A percentile compares a stretch with the other conserved stretches of the same genome.
Conservation (phyloP, 2,113 vertebrate genomes). For the Notechis scutatus region DNA sequence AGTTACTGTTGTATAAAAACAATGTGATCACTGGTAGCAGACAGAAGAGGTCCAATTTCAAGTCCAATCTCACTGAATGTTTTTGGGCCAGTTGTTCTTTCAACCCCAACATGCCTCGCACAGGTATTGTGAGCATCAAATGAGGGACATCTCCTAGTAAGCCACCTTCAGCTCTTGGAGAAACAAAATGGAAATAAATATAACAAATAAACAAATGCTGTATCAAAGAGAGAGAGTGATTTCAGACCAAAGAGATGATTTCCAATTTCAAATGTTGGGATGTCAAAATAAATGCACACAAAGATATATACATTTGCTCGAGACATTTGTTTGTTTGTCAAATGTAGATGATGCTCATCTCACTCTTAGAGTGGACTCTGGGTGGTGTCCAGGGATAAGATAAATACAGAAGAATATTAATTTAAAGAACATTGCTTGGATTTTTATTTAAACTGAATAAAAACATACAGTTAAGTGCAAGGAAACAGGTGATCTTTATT, state of each 20-base stretch:
- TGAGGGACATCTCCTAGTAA: neutral
- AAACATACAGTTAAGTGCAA: neutral
- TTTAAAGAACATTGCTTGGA: neutral
- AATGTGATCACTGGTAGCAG: neutral
- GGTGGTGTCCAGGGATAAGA: neutral
- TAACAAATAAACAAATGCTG: neutral
- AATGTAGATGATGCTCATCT: neutral
- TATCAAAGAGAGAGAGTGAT: neutral
- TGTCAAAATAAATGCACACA: neutral
- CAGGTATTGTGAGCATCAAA: neutral
- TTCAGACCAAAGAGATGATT: neutral
- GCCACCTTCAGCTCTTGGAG: neutral
- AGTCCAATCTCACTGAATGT: neutral
- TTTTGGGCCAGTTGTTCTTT: neutral
- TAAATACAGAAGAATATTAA: neutral
- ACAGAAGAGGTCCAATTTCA: neutral
- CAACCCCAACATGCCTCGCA: neutral
- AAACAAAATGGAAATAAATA: neutral
- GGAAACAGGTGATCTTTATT: neutral
- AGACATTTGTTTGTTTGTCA: neutral
- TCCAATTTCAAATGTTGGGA: neutral
- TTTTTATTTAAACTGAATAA: neutral
- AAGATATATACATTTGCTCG: neutral
- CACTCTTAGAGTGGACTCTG: neutral
- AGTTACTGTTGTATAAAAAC: neutral